Evolutionary conservation across 2,888 invertebrate genomes (phyloP).

Genomic region (Acanthoscelides obtectus): DNA sequence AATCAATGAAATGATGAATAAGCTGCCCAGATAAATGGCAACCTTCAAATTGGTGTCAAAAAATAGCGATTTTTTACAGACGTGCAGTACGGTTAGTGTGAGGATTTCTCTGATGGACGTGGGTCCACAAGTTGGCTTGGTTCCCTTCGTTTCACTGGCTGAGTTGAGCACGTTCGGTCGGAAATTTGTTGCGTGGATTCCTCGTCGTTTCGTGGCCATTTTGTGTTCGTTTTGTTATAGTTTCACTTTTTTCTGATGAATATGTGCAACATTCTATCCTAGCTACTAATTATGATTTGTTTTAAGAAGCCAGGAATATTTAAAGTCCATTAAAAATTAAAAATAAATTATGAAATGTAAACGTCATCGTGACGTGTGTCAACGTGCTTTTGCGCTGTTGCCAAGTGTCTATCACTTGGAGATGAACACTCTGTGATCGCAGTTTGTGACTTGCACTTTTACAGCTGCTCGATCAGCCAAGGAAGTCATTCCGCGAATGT

Average conservation of each 20-base stretch:
- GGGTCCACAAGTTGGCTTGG: constrained; percentile 78
- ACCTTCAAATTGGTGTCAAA: constrained; percentile 82
- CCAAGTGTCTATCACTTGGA: too few species aligned
- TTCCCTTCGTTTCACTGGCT: constrained; percentile 55
- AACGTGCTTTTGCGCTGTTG: background rate
- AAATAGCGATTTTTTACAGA: constrained; percentile 84
- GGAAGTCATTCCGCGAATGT: too few species aligned
- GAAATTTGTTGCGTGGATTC: constrained; percentile 47
- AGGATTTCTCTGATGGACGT: constrained; percentile 77
- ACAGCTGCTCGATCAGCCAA: too few species aligned
- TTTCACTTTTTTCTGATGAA: background rate
- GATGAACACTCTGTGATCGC: too few species aligned
- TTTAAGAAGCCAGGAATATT: background rate
- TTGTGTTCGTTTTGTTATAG: background rate
- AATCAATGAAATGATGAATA: constrained; percentile 80
- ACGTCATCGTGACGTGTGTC: background rate
- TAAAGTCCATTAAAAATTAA: background rate
- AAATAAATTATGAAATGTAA: background rate
- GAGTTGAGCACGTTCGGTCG: constrained; percentile 47
- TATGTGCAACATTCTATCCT: background rate
- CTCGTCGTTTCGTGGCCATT: constrained; percentile 31
- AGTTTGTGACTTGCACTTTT: too few species aligned
- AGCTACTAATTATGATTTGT: background rate
- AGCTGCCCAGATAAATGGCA: constrained; percentile 74
- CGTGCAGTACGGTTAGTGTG: constrained; percentile 74